These are phyloP conservation scores for Vireo griseus DNA, from an alignment of 2,797 vertebrate species.

Conservation along the genomic window DNA sequence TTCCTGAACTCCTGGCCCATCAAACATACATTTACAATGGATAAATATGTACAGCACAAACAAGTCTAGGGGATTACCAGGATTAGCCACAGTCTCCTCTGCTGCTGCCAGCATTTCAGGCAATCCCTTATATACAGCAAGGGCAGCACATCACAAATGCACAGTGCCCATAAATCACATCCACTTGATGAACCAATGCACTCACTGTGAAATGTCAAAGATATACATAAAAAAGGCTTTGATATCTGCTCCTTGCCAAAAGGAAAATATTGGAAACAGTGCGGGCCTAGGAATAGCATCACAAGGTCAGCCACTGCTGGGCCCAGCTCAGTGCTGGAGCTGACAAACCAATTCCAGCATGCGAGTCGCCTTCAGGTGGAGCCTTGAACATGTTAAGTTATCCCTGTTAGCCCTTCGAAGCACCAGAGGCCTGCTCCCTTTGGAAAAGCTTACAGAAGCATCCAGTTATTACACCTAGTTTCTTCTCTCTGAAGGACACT, in stretches of 20 bases:
- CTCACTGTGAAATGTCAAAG: not conserved
- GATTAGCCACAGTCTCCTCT: slow-evolving; percentile 10
- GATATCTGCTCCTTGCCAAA: not conserved
- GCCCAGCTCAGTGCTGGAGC: accelerated
- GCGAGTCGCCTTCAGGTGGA: not conserved
- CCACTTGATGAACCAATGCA: not conserved
- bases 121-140: accelerated
- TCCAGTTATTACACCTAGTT: not conserved
- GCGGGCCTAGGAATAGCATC: accelerated
- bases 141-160: not conserved
- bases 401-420: not conserved
- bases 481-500: not conserved
- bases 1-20: slow-evolving; percentile 16
- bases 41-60: slow-evolving; percentile 46
- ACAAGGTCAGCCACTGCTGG: accelerated
- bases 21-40: slow-evolving; percentile 28
- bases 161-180: accelerated
- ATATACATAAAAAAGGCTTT: accelerated
- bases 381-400: accelerated
- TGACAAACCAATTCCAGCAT: not conserved
- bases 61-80: slow-evolving; percentile 24
- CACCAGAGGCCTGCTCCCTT: accelerated
- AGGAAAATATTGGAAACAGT: accelerated
- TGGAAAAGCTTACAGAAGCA: not conserved
- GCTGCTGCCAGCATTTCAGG: not conserved